These are phyloP conservation scores for Erinaceus europaeus DNA, from an alignment of 2,113 vertebrate species.

Conservation along the genomic window DNA sequence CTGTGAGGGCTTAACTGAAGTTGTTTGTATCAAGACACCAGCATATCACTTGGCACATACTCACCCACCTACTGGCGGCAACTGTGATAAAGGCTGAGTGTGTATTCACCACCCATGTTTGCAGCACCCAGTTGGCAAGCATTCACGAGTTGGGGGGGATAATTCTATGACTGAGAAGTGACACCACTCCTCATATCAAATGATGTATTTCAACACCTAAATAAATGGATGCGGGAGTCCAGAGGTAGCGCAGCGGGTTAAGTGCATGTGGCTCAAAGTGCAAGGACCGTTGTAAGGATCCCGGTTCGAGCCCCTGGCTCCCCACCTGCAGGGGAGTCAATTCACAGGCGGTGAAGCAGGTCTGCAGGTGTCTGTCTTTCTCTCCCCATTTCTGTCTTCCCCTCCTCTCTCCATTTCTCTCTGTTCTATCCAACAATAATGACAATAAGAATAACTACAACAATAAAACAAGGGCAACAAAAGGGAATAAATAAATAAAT, in stretches of 20 bases:
- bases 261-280: neutral
- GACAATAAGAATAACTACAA: too few species aligned
- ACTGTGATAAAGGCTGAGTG: neutral
- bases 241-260: neutral
- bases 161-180: neutral
- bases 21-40: neutral
- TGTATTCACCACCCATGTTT: neutral
- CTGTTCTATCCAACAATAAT: too few species aligned
- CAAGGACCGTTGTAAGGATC: neutral
- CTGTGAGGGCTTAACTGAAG: constrained; percentile 27
- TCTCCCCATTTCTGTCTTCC: too few species aligned
- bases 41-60: neutral
- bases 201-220: too few species aligned
- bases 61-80: neutral
- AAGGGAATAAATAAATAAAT: too few species aligned
- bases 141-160: neutral
- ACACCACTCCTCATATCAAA: too few species aligned
- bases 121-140: neutral
- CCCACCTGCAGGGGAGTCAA: too few species aligned
- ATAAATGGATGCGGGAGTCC: neutral
- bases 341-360: too few species aligned
- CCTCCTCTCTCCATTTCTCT: too few species aligned
- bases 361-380: too few species aligned
- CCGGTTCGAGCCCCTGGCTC: too few species aligned
- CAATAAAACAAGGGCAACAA: too few species aligned